Evolutionary conservation across 2,888 invertebrate species (phyloP).

Genomic region (Mallateleia sp.): DNA sequence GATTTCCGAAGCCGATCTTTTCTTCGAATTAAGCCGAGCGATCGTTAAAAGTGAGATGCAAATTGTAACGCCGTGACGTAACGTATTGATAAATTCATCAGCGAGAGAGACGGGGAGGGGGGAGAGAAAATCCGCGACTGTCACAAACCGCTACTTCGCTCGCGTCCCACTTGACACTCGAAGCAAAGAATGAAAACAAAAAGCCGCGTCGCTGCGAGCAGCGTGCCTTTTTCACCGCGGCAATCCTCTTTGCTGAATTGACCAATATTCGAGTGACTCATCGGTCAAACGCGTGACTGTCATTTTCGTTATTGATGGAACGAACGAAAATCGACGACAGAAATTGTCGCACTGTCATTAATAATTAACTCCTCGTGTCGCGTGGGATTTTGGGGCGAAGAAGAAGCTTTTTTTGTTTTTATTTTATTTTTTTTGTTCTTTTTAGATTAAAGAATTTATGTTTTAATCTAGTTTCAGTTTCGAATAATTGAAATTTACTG

Average conservation of each 20-base stretch:
- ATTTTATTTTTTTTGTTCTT: no score
- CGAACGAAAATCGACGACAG: conserved; percentile 2
- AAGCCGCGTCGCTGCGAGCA: conserved; percentile 47
- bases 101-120: conserved; percentile 7
- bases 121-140: conserved; percentile 55
- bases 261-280: conserved; percentile 60
- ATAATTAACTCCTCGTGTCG: no score
- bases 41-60: conserved; percentile 65
- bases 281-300: conserved; percentile 44
- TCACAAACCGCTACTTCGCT: conserved; percentile 63
- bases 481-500: no score
- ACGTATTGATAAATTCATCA: conserved; percentile 41
- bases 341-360: no score
- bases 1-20: conserved; percentile 45
- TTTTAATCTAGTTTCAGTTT: no score
- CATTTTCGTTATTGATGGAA: conserved; percentile 37
- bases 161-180: conserved; percentile 74
- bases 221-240: conserved; percentile 49
- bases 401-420: no score
- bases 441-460: no score
- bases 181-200: conserved; percentile 71
- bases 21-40: conserved; percentile 53
- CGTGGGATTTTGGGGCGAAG: no score
- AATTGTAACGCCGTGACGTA: conserved; percentile 59
- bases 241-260: conserved; percentile 62